Evolutionary conservation across 1,140 invertebrate species (phyloP).

Genomic region (Helicoverpa zea): DNA sequence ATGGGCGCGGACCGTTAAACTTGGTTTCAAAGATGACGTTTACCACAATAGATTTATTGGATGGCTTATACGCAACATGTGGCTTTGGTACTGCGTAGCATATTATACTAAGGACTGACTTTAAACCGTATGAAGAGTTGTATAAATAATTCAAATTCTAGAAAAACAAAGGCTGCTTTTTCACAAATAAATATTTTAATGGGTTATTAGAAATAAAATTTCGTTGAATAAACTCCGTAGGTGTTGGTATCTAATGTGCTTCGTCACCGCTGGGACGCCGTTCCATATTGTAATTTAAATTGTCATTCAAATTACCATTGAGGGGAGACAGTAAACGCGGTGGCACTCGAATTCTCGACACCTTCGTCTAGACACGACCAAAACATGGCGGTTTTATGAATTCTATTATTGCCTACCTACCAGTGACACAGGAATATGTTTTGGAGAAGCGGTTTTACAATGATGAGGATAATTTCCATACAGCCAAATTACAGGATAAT

Average conservation of each 20-base stretch:
- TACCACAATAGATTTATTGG: slow-evolving; percentile 16
- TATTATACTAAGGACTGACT: neutral
- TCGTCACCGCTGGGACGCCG: slow-evolving; percentile 77
- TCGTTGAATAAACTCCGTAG: slow-evolving; percentile 64
- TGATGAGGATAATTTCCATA: neutral
- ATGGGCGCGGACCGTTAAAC: slow-evolving; percentile 16
- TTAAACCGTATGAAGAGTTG: too few species aligned
- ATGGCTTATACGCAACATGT: neutral
- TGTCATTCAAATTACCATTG: slow-evolving; percentile 79
- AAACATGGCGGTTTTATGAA: slow-evolving; percentile 42
- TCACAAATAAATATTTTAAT: slow-evolving; percentile 23
- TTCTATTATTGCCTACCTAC: slow-evolving; percentile 38
- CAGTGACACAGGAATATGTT: neutral
- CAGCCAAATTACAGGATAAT: slow-evolving; percentile 5
- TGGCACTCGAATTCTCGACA: slow-evolving; percentile 80
- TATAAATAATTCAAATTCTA: too few species aligned
- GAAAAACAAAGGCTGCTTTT: too few species aligned
- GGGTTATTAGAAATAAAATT: slow-evolving; percentile 63
- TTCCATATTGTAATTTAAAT: slow-evolving; percentile 80
- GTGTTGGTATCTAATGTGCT: slow-evolving; percentile 66
- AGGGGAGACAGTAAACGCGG: slow-evolving; percentile 70
- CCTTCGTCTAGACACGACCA: slow-evolving; percentile 60
- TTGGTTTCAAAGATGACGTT: slow-evolving; percentile 1
- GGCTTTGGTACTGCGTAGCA: too few species aligned
- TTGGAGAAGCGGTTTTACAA: neutral